Conservation (phyloP, 1,140 invertebrate species). For the Heliothis subflexa region DNA sequence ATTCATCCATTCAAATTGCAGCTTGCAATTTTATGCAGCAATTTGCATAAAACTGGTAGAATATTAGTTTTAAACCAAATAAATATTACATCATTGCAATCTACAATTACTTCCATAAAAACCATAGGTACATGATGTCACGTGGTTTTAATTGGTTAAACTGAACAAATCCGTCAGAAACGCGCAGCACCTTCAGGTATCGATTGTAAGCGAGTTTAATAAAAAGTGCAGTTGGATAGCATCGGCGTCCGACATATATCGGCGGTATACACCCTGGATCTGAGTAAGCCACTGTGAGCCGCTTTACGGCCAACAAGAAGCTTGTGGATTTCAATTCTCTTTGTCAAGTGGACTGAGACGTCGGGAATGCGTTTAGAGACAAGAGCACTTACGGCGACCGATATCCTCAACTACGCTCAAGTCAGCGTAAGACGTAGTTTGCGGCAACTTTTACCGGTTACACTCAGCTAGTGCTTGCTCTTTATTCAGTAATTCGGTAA, state of each 20-base stretch:
- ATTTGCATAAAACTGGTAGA: background rate
- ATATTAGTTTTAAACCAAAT: too few species aligned
- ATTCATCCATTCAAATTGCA: too few species aligned
- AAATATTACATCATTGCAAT: too few species aligned
- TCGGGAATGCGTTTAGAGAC: conserved; percentile 65
- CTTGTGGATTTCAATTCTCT: conserved; percentile 69
- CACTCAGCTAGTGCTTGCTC: conserved; percentile 23
- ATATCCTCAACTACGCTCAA: conserved; percentile 55
- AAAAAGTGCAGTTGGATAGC: conserved; percentile 14
- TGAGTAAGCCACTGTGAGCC: conserved; percentile 61
- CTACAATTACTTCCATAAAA: too few species aligned
- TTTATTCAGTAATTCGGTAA: conserved; percentile 32
- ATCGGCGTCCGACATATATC: conserved; percentile 13
- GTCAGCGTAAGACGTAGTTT: conserved; percentile 39
- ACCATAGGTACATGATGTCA: too few species aligned
- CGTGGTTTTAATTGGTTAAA: too few species aligned
- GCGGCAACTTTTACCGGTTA: conserved; percentile 28
- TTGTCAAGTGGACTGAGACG: conserved; percentile 64
- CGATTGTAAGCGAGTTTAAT: background rate
- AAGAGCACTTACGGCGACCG: conserved; percentile 61
- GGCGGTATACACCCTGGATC: conserved; percentile 42
- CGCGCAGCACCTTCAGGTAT: background rate
- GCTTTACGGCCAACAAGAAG: conserved; percentile 62
- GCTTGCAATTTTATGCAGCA: background rate
- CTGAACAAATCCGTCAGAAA: background rate